Base-by-base conservation (phyloP, 2,888 invertebrate species). In the Protodeltote pygarga region DNA sequence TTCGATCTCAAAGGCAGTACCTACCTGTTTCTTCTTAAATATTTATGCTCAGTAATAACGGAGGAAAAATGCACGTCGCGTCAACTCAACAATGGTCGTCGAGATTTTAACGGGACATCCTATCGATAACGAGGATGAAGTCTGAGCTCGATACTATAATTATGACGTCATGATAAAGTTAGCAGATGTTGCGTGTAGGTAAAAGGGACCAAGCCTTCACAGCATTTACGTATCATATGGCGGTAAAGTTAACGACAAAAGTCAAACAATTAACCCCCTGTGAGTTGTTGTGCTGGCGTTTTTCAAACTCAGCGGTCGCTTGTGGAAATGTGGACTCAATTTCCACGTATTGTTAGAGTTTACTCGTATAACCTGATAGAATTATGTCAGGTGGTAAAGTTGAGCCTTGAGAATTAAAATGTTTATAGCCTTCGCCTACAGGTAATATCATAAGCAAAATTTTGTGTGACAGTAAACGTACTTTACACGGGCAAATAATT, bases 211-310 rank as follows among this genome's bases (percentile, higher is more conserved):
- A 50, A 52, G 63, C 66, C 53, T 46, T 57, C 60, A 71, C 73
- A 65, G 75, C 75, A 77, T 81, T 79, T 73, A 71, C 74, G 73
- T 78, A 76, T 81, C 79, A 79, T 75, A 77, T 85, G 73, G 73
- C 71, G 73, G 71, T 66, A 75, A 77, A 77, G 77, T 81, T 74
- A 75, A 76, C 78, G 73, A 77, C 79, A 75, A 76, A 84, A 85
- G 79, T 83, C 81, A 82, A 83, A 85, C 85, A 85, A 84, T 85
- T 85, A 82, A 81, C 80, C 83, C 77, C 75, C 61, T 61, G 73
- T 58, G 73, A 70, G 70, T 65, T 70, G 72, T 75, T 77, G 73
- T 59, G 70, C 62, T 73, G 57, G 65, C 75, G 73, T 77, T 81
- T 81, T 81, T 81, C 66, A 75, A 75, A 76, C 69, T 65, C 52